Evolutionary conservation across 2,797 vertebrate species (phyloP), one percentile per base, ranked within the genome.

Genomic region (Otolemur crassicaudatus): DNA sequence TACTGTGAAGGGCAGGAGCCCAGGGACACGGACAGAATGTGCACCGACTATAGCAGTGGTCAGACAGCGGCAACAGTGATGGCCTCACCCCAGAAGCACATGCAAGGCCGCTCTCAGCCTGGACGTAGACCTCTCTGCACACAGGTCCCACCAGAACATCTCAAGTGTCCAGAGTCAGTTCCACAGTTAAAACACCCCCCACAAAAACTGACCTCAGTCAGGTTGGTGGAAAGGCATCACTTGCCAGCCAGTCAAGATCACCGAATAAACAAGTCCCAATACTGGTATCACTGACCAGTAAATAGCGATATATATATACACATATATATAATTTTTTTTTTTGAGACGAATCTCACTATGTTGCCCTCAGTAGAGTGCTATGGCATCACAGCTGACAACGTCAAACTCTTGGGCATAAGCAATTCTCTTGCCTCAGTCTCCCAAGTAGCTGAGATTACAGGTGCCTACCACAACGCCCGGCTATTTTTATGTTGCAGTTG

Each of bases 181-280:
- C 56, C 90, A 58, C 84, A 87, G 60, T 46, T 73, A 88, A 92
- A 91, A 85, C 12, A 58, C 13, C 34, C 43, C 65, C 25, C 29
- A 86, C 49, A 91, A 82, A 95, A 92, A 96, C 14, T 87, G 70
- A 67, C 69, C 7, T 95, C 46, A 40, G 49, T 87, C 73, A 90
- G 27, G 6, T 1, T 83, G n/a, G 56, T 86, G 61, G 94, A 90
- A 97, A 91, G 23, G 37, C 53, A 80, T 12, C 23, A 91, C 61
- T 34, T 81, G 46, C 49, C 49, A 53, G 49, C 65, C 70, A 69
- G 60, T 87, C 56, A 69, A 70, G 19, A 90, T 5, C 83, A 81
- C 1, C 63, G 43, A 87, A 80, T 40, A 96, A 81, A 34, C 7
- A 85, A 69, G 29, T 85, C 46, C 46, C 53, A 81, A 31, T 69